Percentiles rank a stretch among this genome's conserved stretches.
Conservation (phyloP, 2,797 vertebrate genomes). For the Triplophysa yarkandensis region DNA sequence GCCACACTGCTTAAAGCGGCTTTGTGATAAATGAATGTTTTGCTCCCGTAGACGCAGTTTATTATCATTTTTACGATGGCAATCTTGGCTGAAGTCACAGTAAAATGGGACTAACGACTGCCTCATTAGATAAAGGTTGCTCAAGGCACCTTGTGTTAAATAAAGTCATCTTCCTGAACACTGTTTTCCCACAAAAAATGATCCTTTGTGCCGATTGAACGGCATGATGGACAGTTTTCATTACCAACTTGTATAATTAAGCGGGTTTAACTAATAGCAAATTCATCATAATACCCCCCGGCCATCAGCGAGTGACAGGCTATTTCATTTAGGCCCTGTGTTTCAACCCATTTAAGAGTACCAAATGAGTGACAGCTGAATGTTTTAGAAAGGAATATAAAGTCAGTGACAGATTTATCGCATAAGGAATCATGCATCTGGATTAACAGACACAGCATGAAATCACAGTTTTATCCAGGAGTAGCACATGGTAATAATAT, state of each 20-base stretch:
- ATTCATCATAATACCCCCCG: conserved; percentile 72
- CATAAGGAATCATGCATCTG: conserved; percentile 6
- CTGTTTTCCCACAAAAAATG: conserved; percentile 68
- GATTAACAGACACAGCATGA: background rate
- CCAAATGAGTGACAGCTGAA: conserved; percentile 63
- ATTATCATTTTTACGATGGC: conserved; percentile 40
- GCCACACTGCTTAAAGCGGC: background rate
- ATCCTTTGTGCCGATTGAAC: conserved; percentile 64
- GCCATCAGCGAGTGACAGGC: conserved; percentile 66
- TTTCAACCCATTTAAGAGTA: conserved; percentile 65
- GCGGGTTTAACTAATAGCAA: conserved; percentile 71
- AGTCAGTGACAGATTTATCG: conserved; percentile 28
- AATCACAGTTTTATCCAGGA: background rate
- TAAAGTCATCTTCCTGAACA: conserved; percentile 53
- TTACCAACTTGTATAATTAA: conserved; percentile 74
- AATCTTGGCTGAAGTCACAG: conserved; percentile 31
- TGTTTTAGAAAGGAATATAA: conserved; percentile 35
- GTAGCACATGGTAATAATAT: background rate
- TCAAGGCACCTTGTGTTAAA: conserved; percentile 22
- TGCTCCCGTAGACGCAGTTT: conserved; percentile 1
- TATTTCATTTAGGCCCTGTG: conserved; percentile 65
- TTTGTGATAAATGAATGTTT: background rate
- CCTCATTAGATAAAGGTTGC: conserved; percentile 23
- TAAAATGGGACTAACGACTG: conserved; percentile 2
- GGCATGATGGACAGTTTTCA: conserved; percentile 75